These are phyloP conservation scores for Poecilobothrus nobilitatus DNA, from an alignment of 2,888 invertebrate species.

Conservation along the genomic window DNA sequence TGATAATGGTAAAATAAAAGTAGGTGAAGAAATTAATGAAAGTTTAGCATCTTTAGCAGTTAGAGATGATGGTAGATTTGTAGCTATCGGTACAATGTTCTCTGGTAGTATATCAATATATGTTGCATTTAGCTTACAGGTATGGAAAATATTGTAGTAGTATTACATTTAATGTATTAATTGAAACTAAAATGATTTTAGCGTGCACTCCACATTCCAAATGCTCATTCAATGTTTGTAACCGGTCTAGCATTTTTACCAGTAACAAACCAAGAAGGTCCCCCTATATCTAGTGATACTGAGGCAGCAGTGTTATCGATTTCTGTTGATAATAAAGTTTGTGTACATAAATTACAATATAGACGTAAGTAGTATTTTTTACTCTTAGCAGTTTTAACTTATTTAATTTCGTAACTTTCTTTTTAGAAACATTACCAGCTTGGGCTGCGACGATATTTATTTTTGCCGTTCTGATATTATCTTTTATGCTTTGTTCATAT, in stretches of 20 bases:
- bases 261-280: slow-evolving; percentile 56
- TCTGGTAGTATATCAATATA: slow-evolving; percentile 86
- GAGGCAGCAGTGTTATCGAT: slow-evolving; percentile 89
- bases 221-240: slow-evolving; percentile 93
- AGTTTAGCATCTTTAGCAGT: slow-evolving; percentile 77
- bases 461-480: slow-evolving; percentile 64
- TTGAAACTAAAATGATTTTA: slow-evolving; percentile 38
- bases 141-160: slow-evolving; percentile 29
- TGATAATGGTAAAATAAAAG: slow-evolving; percentile 50
- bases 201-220: slow-evolving; percentile 72
- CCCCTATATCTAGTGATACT: slow-evolving; percentile 61
- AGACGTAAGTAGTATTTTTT: slow-evolving; percentile 53
- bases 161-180: not conserved
- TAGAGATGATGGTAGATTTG: slow-evolving; percentile 83
- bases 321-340: slow-evolving; percentile 89
- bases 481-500: slow-evolving; percentile 75
- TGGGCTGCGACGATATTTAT: slow-evolving; percentile 73
- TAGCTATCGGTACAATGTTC: slow-evolving; percentile 89
- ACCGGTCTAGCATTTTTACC: slow-evolving; percentile 93
- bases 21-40: slow-evolving; percentile 58
- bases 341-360: slow-evolving; percentile 76
- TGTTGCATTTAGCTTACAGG: slow-evolving; percentile 84
- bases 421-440: slow-evolving; percentile 69
- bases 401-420: slow-evolving; percentile 8
- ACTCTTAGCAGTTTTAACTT: not conserved